Conservation (phyloP, 2,888 invertebrate genomes). For the Rhamnusium bicolor region DNA sequence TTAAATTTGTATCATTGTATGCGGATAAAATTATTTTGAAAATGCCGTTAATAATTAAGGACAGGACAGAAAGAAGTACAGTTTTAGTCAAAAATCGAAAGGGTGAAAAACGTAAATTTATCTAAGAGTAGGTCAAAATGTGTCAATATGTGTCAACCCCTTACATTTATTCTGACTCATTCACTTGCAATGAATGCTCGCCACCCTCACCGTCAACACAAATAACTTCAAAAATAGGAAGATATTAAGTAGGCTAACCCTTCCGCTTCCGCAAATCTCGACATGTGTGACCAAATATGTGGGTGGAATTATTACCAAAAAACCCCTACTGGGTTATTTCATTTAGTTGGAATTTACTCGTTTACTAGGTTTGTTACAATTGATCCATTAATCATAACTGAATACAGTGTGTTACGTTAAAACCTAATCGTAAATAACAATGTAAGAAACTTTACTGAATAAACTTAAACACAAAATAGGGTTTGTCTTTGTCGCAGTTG, state of each 20-base stretch:
- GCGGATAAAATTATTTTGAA: background rate
- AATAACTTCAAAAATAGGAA: conserved; percentile 61
- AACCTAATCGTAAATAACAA: no score
- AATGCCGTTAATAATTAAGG: background rate
- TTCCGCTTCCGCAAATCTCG: conserved; percentile 69
- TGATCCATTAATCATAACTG: conserved; percentile 10
- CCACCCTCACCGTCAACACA: conserved; percentile 50
- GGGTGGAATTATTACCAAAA: conserved; percentile 49
- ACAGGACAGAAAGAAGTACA: no score
- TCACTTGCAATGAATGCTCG: conserved; percentile 53
- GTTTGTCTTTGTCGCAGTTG: background rate
- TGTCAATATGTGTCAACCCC: conserved; percentile 65
- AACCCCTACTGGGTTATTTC: conserved; percentile 35
- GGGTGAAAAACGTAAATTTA: conserved; percentile 37
- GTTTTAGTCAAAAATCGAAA: background rate
- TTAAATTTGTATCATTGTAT: background rate
- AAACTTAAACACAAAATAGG: no score
- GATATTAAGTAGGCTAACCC: conserved; percentile 61
- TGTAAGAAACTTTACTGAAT: background rate
- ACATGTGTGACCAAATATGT: conserved; percentile 57
- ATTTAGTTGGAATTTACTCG: conserved; percentile 35
- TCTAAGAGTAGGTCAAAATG: conserved; percentile 50
- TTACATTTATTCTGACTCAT: conserved; percentile 60
- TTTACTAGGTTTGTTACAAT: conserved; percentile 8
- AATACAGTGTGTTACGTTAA: background rate